Evolutionary conservation across 2,888 invertebrate species (phyloP), one percentile per base, ranked within the genome.

Genomic region (Phengaris alcon): DNA sequence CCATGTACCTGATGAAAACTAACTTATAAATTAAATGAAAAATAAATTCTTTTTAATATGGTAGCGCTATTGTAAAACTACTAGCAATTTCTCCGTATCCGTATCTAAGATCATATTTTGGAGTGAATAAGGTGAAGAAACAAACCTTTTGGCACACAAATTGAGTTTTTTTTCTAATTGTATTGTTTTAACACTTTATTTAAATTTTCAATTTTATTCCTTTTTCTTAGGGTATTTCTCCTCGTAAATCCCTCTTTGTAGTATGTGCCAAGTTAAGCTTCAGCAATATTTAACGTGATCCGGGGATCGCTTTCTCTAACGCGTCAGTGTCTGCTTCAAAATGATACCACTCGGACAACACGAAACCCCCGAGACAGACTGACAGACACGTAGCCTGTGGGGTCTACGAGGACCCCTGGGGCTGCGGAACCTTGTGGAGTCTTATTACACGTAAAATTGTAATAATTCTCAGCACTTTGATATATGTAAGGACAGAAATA

Each of bases 201-300:
- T 4, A 22, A 35, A 35, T 35, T 35, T 35, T 35, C 3, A 35
- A 3, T 22, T 22, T 1, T 22, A 22, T 22, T 22, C 22, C 22
- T 35, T 35, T 35, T 35, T 35, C 35, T 35, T 3, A 35, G 4
- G 4, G 35, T 64, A 64, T 35, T 64, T 35, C 22, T 64, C 59
- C 22, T 5, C 10, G 12, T 5, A 64, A 64, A 22, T 22, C 35
- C 59, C 59, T 12, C 22, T 12, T 0, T 35, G 4, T 35, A 35
- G 35, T 35, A 35, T 35, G 35, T 10, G 22, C 59, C 5, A 22
- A 64, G 35, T 57, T 57, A 15, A 48, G 52, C 52, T 70, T 70
- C 15, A 70, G 70, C 51, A 70, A 70, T 70, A 70, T 51, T 70
- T 70, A 70, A 70, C 70, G 52, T 70, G 70, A 70, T 70, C 52